Percentiles rank a stretch among this genome's conserved stretches.
These are phyloP conservation scores for Selene dorsalis DNA, from an alignment of 2,797 vertebrate genomes.

Conservation along the genomic window DNA sequence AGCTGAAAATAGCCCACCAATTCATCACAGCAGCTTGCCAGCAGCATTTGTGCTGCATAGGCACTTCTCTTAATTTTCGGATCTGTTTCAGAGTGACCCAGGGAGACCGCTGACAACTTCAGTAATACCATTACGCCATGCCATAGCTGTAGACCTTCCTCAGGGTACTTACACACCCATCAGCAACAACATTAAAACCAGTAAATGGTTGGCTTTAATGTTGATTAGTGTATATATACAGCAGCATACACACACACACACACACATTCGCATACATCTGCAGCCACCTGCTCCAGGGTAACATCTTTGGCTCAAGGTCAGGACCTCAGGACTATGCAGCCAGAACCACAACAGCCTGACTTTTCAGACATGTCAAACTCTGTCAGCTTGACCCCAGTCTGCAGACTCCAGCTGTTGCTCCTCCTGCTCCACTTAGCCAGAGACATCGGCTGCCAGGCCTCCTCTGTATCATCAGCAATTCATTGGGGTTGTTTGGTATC, in stretches of 20 bases:
- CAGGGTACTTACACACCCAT: conserved; percentile 6
- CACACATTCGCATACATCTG: background rate
- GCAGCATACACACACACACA: no score
- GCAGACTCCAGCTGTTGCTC: conserved; percentile 55
- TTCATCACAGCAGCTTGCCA: conserved; percentile 77
- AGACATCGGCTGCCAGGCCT: conserved; percentile 40
- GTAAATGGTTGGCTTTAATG: background rate
- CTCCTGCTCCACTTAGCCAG: conserved; percentile 47
- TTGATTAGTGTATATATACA: background rate
- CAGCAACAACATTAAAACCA: background rate
- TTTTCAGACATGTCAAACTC: conserved; percentile 29
- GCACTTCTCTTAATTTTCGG: conserved; percentile 71
- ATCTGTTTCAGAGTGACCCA: conserved; percentile 70
- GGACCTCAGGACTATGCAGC: background rate
- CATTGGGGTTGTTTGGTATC: conserved; percentile 52
- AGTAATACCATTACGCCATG: conserved; percentile 51
- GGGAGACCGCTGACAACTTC: conserved; percentile 62
- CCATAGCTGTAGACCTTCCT: conserved; percentile 25
- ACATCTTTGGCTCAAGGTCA: conserved; percentile 36
- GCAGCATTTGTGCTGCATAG: conserved; percentile 63
- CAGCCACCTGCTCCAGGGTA: conserved; percentile 17
- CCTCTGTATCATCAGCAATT: conserved; percentile 55
- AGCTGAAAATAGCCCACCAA: conserved; percentile 80
- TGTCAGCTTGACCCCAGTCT: conserved; percentile 48
- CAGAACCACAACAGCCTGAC: conserved; percentile 6